Conservation (phyloP, 2,888 invertebrate genomes). For the Brachycybe producta region DNA sequence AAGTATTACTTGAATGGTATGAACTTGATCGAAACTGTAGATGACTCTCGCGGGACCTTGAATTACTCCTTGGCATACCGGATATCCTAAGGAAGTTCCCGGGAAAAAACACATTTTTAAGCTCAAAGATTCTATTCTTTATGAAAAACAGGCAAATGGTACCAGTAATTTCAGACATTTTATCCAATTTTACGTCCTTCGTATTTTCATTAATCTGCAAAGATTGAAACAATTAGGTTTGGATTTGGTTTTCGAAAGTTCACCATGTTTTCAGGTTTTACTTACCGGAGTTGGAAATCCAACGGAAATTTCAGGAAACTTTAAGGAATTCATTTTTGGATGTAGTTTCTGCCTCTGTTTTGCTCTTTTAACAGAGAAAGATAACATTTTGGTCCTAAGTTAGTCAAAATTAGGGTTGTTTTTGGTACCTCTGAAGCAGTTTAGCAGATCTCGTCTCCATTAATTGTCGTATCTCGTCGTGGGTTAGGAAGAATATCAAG, state of each 20-base stretch:
- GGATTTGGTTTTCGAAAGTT: too few species aligned
- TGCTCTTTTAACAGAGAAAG: conserved; percentile 18
- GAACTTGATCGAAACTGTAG: conserved; percentile 48
- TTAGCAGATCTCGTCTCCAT: too few species aligned
- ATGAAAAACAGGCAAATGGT: too few species aligned
- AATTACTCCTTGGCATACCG: conserved; percentile 56
- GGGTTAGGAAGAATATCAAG: too few species aligned
- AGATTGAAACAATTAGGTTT: too few species aligned
- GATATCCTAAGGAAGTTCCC: conserved; percentile 43
- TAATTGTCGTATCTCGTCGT: too few species aligned
- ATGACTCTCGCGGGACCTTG: conserved; percentile 59
- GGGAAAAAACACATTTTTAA: background rate
- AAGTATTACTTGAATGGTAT: conserved; percentile 31
- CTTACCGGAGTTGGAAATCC: conserved; percentile 37
- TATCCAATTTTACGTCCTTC: conserved; percentile 24
- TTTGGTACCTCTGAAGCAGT: too few species aligned
- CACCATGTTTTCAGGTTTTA: background rate
- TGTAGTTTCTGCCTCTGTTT: background rate
- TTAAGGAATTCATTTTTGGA: conserved; percentile 43
- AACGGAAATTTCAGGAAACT: conserved; percentile 48
- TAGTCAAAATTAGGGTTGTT: too few species aligned
- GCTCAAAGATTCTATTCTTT: too few species aligned
- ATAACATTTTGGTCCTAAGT: too few species aligned
- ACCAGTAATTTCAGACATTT: conserved; percentile 22
- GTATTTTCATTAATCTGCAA: conserved; percentile 21